phyloP scores from a whole-genome alignment of 2,113 vertebrate species.

The Carettochelys insculpta region DNA sequence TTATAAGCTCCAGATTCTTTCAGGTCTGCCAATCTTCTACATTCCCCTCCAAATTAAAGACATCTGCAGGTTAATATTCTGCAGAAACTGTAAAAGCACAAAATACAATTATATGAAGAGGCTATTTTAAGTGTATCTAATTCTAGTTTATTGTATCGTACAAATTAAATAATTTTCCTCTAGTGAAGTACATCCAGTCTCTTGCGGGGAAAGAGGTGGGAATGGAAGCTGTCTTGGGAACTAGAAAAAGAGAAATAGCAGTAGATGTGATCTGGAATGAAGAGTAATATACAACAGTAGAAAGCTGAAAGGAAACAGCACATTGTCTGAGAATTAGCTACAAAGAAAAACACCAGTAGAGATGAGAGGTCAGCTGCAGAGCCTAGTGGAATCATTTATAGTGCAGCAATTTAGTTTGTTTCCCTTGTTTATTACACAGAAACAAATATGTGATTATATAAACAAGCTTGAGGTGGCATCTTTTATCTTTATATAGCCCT shows the following conservation, averaged over 20 bases:
- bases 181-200: background rate
- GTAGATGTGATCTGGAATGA: background rate
- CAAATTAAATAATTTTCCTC: background rate
- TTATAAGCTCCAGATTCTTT: background rate
- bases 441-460: background rate
- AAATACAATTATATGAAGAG: background rate
- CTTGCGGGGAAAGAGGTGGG: background rate
- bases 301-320: fast-evolving
- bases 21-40: background rate
- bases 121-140: background rate
- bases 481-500: background rate
- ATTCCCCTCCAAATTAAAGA: fast-evolving
- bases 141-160: background rate
- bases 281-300: background rate
- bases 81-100: fast-evolving
- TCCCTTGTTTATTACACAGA: background rate
- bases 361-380: background rate
- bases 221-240: background rate
- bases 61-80: background rate
- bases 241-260: fast-evolving
- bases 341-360: background rate
- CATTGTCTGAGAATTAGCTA: background rate
- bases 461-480: background rate
- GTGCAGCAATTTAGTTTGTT: background rate
- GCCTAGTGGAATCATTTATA: background rate